Percentiles rank a stretch among this genome's conserved stretches.
Evolutionary conservation across 2,797 vertebrate species (phyloP).

Genomic region (Lates japonicus): DNA sequence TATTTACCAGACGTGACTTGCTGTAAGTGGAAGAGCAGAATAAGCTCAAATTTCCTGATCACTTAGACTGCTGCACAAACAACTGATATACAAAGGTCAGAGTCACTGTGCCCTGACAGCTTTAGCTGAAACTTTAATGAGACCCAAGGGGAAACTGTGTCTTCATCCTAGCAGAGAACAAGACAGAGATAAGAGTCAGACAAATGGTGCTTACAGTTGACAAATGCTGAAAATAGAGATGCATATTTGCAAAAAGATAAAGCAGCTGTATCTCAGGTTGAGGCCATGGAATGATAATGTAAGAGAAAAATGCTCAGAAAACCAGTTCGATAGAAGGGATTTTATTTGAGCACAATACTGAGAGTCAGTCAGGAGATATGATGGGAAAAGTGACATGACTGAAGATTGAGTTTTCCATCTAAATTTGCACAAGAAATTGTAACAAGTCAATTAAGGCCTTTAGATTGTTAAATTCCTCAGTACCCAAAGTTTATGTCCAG

Average conservation of each 20-base stretch:
- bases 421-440: background rate
- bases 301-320: slow-evolving; percentile 12
- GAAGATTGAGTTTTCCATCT: background rate
- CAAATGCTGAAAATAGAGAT: slow-evolving; percentile 21
- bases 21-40: slow-evolving; percentile 5
- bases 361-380: background rate
- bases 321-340: slow-evolving; percentile 4
- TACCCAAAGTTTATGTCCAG: background rate
- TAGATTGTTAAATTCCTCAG: background rate
- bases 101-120: slow-evolving; percentile 17
- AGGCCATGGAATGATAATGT: slow-evolving; percentile 23
- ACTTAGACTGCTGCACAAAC: slow-evolving; percentile 31
- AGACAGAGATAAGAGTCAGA: slow-evolving; percentile 38
- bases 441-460: background rate
- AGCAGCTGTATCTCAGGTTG: slow-evolving; percentile 35
- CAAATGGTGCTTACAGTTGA: slow-evolving; percentile 41
- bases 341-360: background rate
- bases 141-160: slow-evolving; percentile 11
- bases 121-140: slow-evolving; percentile 46
- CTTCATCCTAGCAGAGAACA: slow-evolving; percentile 34
- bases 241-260: slow-evolving; percentile 36
- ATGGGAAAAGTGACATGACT: background rate
- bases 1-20: background rate
- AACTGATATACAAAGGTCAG: slow-evolving; percentile 36
- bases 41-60: slow-evolving; percentile 7